These are phyloP conservation scores for Drosophila equinoxialis DNA, from an alignment of 1,140 invertebrate genomes.

Conservation along the genomic window DNA sequence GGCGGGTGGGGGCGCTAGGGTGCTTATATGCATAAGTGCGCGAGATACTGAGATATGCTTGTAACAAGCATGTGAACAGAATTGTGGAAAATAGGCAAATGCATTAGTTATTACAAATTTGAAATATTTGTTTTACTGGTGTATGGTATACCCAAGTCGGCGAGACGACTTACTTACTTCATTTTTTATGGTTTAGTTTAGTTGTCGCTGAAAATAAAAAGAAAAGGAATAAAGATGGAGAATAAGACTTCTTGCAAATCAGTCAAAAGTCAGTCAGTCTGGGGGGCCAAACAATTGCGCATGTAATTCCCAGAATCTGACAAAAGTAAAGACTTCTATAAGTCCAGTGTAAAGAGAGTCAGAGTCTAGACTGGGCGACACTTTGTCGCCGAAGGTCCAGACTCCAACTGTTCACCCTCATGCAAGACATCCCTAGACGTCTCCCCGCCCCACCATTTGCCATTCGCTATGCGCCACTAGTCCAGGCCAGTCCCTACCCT, in stretches of 20 bases:
- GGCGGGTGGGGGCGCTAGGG: no score
- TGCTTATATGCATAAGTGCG: no score
- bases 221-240: background rate
- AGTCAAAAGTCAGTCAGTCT: constrained; percentile 61
- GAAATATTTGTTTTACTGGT: no score
- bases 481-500: background rate
- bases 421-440: background rate
- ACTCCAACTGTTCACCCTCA: constrained; percentile 29
- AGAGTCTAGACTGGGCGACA: constrained; percentile 66
- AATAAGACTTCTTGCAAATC: constrained; percentile 48
- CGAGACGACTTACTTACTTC: no score
- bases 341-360: constrained; percentile 17
- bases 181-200: constrained; percentile 38
- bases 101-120: no score
- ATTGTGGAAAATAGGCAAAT: no score
- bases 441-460: background rate
- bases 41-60: no score
- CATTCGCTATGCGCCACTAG: constrained; percentile 12
- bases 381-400: constrained; percentile 62
- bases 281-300: constrained; percentile 42
- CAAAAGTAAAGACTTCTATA: constrained; percentile 11
- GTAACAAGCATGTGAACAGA: no score
- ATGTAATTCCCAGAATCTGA: constrained; percentile 65
- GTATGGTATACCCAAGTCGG: no score
- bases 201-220: background rate